These are phyloP conservation scores for Psittacus erithacus DNA, from an alignment of 2,113 vertebrate genomes.

Conservation along the genomic window DNA sequence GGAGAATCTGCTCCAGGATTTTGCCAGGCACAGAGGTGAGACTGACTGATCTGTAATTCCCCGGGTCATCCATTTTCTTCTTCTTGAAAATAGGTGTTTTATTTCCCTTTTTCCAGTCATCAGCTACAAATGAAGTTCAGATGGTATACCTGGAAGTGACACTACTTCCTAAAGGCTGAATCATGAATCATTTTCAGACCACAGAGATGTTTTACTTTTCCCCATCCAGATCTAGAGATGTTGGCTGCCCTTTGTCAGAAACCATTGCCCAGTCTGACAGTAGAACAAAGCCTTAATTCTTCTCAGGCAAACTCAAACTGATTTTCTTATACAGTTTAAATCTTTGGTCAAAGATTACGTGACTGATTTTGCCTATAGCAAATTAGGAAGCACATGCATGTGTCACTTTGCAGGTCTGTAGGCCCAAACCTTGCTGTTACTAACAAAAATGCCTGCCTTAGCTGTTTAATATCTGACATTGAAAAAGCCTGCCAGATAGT, in stretches of 20 bases:
- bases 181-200: neutral
- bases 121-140: neutral
- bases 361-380: conserved; percentile 22
- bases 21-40: neutral
- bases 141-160: neutral
- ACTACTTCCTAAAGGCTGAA: neutral
- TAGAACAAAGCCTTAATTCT: neutral
- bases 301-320: neutral
- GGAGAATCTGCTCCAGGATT: neutral
- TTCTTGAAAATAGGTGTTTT: neutral
- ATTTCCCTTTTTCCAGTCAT: neutral
- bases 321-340: neutral
- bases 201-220: neutral
- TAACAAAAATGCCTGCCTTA: neutral
- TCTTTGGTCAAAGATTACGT: neutral
- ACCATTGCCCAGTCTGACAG: neutral
- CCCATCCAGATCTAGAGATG: neutral
- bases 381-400: neutral
- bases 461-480: neutral
- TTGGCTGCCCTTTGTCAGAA: neutral
- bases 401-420: neutral
- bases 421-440: neutral
- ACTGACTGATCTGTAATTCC: neutral
- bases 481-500: neutral
- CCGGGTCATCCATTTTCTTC: neutral